These are phyloP conservation scores for Rhabdornis inornatus DNA, from an alignment of 2,113 vertebrate species.

Conservation along the genomic window DNA sequence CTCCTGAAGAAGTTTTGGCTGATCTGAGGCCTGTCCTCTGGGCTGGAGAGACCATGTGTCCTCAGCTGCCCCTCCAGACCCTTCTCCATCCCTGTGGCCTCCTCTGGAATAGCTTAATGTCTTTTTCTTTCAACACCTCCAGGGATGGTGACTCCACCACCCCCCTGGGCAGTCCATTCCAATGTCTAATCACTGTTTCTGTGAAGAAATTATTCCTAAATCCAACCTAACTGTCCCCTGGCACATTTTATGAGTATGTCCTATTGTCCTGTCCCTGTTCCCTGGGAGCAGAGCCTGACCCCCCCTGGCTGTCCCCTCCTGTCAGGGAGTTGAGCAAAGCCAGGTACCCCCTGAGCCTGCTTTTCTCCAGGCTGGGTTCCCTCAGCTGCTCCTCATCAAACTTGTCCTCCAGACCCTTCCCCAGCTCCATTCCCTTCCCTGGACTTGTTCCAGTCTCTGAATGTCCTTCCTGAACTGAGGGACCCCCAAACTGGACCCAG, in stretches of 20 bases:
- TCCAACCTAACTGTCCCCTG: neutral
- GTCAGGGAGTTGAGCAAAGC: neutral
- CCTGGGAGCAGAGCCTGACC: fast-evolving
- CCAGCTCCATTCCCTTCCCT: neutral
- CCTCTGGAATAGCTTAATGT: neutral
- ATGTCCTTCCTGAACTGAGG: neutral
- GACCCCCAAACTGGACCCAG: neutral
- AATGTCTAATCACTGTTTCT: neutral
- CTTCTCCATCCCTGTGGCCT: neutral
- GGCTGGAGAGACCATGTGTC: neutral
- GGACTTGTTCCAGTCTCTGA: neutral
- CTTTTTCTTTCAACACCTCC: neutral
- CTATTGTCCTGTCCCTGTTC: neutral
- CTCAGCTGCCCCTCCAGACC: neutral
- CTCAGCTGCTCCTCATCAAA: neutral
- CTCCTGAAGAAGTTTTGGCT: too few relatives aligned
- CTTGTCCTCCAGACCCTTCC: neutral
- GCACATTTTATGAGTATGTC: too few relatives aligned
- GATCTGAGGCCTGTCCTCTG: neutral
- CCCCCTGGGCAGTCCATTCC: neutral
- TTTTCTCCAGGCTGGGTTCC: neutral
- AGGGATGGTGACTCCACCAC: too few relatives aligned
- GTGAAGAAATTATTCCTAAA: neutral
- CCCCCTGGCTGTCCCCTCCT: fast-evolving
- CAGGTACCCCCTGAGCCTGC: neutral